A percentile compares a stretch with the other conserved stretches of the same genome.
Evolutionary conservation across 2,797 vertebrate species (phyloP).

Genomic region (Euthynnus affinis): DNA sequence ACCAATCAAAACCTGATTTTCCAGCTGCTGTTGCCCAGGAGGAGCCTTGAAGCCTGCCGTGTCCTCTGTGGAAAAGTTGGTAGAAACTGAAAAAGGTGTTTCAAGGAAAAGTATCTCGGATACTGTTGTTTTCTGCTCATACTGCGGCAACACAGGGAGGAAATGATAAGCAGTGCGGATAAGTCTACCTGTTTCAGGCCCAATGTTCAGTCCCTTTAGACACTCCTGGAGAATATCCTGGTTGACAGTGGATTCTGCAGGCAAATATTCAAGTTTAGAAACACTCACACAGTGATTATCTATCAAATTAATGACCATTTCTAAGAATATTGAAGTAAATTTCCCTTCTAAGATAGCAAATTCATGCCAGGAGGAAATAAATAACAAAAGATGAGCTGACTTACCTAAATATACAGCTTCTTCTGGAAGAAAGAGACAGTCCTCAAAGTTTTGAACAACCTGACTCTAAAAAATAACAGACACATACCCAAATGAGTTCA

Average conservation of each 20-base stretch:
- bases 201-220: constrained; percentile 75
- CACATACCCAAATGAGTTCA: constrained; percentile 24
- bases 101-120: constrained; percentile 45
- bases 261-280: constrained; percentile 10
- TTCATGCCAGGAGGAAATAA: background rate
- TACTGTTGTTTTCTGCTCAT: constrained; percentile 43
- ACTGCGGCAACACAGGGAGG: constrained; percentile 41
- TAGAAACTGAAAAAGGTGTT: constrained; percentile 52
- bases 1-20: constrained; percentile 66
- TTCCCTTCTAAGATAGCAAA: background rate
- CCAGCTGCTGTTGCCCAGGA: constrained; percentile 77
- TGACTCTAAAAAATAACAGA: constrained; percentile 59
- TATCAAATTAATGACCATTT: background rate
- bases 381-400: background rate
- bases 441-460: background rate
- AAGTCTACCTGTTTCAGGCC: constrained; percentile 70
- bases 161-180: constrained; percentile 16
- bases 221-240: constrained; percentile 76
- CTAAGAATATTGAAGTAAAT: background rate
- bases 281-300: background rate
- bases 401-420: constrained; percentile 53
- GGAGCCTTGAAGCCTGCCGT: constrained; percentile 69
- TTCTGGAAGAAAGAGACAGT: constrained; percentile 21
- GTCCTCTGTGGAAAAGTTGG: constrained; percentile 80
- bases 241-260: constrained; percentile 29